Evolutionary conservation across 1,140 invertebrate species (phyloP).

Genomic region (Apocrypta bakeri): DNA sequence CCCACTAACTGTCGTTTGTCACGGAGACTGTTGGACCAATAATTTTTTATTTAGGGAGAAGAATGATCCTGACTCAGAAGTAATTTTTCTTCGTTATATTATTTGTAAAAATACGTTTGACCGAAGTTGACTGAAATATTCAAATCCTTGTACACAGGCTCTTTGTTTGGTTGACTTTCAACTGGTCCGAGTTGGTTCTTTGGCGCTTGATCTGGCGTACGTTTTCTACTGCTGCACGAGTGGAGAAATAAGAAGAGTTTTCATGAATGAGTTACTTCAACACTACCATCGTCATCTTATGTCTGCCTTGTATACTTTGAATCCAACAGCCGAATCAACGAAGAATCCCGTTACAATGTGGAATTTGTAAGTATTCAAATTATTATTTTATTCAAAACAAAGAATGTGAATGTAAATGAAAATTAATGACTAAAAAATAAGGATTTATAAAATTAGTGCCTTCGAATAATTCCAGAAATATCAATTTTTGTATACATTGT

Average conservation of each 20-base stretch:
- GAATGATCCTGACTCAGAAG: slow-evolving; percentile 73
- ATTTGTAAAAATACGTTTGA: background rate
- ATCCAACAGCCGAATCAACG: slow-evolving; percentile 68
- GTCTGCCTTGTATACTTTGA: slow-evolving; percentile 72
- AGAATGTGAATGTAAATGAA: background rate
- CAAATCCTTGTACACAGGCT: slow-evolving; percentile 67
- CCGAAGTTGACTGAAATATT: slow-evolving; percentile 20
- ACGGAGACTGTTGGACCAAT: slow-evolving; percentile 86
- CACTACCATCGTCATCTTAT: slow-evolving; percentile 77
- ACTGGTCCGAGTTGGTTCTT: slow-evolving; percentile 80
- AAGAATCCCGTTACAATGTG: slow-evolving; percentile 72
- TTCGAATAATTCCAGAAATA: background rate
- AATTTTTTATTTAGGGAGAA: slow-evolving; percentile 81
- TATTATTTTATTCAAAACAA: too few relatives aligned
- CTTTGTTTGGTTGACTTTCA: slow-evolving; percentile 83
- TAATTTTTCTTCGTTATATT: slow-evolving; percentile 58
- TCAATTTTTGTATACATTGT: too few relatives aligned
- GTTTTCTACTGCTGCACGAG: slow-evolving; percentile 81
- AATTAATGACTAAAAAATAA: background rate
- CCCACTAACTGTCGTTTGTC: slow-evolving; percentile 80
- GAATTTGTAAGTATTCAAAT: slow-evolving; percentile 77
- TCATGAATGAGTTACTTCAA: slow-evolving; percentile 77
- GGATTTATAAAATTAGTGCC: background rate
- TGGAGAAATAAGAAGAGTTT: slow-evolving; percentile 75
- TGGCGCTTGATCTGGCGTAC: slow-evolving; percentile 80